Percentiles rank a stretch among this genome's conserved stretches.
Conservation (phyloP, 2,888 invertebrate genomes). For the Ennomos quercinarius region DNA sequence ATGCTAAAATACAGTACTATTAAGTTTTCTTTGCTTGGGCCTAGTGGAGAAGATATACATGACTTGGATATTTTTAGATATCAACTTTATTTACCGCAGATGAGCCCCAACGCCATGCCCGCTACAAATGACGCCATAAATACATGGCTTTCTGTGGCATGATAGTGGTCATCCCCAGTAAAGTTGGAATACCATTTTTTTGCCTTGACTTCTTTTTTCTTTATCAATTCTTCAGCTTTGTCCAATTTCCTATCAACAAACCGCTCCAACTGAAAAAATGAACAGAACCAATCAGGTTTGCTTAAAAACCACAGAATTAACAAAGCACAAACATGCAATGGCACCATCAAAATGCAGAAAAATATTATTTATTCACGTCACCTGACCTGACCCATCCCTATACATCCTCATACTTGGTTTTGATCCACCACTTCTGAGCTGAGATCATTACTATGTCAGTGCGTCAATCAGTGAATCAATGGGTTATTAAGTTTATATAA, state of each 20-base stretch:
- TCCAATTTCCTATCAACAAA: slow-evolving; percentile 93
- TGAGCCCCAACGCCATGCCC: slow-evolving; percentile 90
- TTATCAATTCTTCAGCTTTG: slow-evolving; percentile 90
- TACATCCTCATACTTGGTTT: too few species aligned
- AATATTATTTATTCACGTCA: too few species aligned
- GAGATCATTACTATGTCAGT: too few species aligned
- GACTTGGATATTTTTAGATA: not conserved
- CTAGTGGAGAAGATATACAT: slow-evolving; percentile 24
- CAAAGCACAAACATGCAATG: too few species aligned
- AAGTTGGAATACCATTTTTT: slow-evolving; percentile 91
- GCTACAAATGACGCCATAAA: slow-evolving; percentile 93
- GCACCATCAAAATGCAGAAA: too few species aligned
- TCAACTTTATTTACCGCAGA: slow-evolving; percentile 73
- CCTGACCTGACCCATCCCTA: too few species aligned
- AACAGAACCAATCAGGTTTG: slow-evolving; percentile 3
- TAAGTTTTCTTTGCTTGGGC: not conserved
- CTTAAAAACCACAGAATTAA: too few species aligned
- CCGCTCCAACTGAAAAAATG: slow-evolving; percentile 89
- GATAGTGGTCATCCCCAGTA: slow-evolving; percentile 87
- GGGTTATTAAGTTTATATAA: too few species aligned
- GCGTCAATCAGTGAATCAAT: too few species aligned
- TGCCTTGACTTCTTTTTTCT: slow-evolving; percentile 89
- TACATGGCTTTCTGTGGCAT: slow-evolving; percentile 91
- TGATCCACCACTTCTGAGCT: too few species aligned
- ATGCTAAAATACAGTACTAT: slow-evolving; percentile 4